Evolutionary conservation across 2,888 invertebrate species (phyloP), one percentile per base, ranked within the genome.

Genomic region (Rhyacophila evoluta): DNA sequence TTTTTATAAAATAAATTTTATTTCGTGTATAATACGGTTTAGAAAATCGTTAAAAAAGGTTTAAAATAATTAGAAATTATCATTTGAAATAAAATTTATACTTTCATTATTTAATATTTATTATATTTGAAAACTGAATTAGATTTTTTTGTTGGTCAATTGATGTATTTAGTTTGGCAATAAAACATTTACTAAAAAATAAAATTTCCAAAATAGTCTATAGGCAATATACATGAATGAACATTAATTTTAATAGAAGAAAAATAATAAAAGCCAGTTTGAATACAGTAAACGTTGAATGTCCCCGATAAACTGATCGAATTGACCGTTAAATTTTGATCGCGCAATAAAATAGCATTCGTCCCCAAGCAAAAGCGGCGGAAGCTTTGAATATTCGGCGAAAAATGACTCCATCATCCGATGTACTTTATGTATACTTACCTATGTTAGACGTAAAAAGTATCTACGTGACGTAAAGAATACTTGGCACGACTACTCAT

Each of bases 241-340:
- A 10, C 19, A 55, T 55, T 19, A 55, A 55, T 55, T 55, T 55
- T 55, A 55, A 55, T 55, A 55, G 41, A 55, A 55, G 25, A 55
- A 25, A 38, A 72, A 72, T 68, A 68, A 28, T 72, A 38, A 72
- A 15, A 28, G 68, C 12, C 27, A 38, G 75, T 75, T 75, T 75
- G 75, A 70, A 38, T 75, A 69, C 70, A 55, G 41, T 55, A 55
- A 55, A 55, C 70, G 75, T 37, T 75, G 39, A 70, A 75, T 75
- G 69, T 70, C 76, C 33, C 27, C 72, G 38, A 80, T 77, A 77
- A 77, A 74, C 74, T 41, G 29, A 72, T 70, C 74, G 75, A 74
- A 79, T 79, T 71, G 77, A 38, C 79, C 82, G 82, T 82, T 78
- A 81, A 79, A 82, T 74, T 81, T 82, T 82, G 82, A 82, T 82